Base-by-base conservation (phyloP, 2,888 invertebrate species). In the Drosophila eohydei region DNA sequence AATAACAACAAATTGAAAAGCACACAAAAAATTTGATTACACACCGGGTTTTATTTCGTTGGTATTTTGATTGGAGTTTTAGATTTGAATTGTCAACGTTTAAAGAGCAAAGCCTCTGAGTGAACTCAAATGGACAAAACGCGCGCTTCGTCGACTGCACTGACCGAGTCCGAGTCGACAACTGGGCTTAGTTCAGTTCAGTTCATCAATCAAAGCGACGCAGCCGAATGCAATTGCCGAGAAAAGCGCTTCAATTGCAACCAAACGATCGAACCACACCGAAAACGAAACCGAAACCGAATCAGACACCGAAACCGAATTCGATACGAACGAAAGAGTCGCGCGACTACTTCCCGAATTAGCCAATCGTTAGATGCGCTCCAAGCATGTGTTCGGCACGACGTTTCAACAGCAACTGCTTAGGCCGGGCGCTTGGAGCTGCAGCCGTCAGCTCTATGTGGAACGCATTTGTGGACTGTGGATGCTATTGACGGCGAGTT, bases 371-470 rank as follows among this genome's bases (percentile, higher is more conserved):
- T 57, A 48, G 52, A 36, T 69, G 67, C 81, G 81, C 74, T 71
- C 48, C 52, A 62, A 69, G 65, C 88, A 80, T 86, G 68, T 71
- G 76, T 68, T 68, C 71, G 67, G 73, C 73, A 78, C 83, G 76
- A 86, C 78, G 76, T 61, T 82, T 58, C 72, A 89, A 59, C 80
- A 89, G 83, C 89, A 85, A 86, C 88, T 86, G 61, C 44, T 74
- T 63, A 72, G 69, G 62, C 44, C 51, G 57, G 32, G 41, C 63
- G 52, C 50, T 62, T 78, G 72, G 75, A 75, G 89, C 74, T 69
- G 74, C 63, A 44, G 41, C 69, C 66, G 74, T 54, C 54, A 75
- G 81, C 89, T 59, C 61, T 50, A 57, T 67, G 83, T 82, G 82
- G 82, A 85, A 65, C 63, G 48, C 51, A 41, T 74, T 16, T 64